phyloP scores from a whole-genome alignment of 2,113 vertebrate genomes.

The Laticauda colubrina region DNA sequence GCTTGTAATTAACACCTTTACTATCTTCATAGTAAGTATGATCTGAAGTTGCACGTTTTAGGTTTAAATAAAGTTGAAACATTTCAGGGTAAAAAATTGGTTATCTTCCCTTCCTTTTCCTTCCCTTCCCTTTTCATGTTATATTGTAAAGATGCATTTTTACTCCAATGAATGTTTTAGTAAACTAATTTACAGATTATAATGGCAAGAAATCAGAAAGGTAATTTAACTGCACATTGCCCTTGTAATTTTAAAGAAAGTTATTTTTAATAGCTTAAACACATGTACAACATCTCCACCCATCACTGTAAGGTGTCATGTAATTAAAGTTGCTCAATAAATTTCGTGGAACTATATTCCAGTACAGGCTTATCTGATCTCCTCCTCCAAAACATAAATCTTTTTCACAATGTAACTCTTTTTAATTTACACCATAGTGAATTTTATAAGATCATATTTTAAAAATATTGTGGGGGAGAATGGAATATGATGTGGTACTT shows the following conservation, averaged over 20 bases:
- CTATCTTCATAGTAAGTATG: background rate
- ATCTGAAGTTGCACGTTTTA: slow-evolving; percentile 3
- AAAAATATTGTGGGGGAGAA: background rate
- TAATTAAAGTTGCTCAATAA: background rate
- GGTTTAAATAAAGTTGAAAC: background rate
- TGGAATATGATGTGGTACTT: no score
- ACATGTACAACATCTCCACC: background rate
- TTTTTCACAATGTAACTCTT: background rate
- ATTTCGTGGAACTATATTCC: background rate
- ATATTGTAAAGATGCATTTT: background rate
- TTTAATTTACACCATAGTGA: background rate
- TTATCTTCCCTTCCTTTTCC: background rate
- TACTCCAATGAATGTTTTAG: background rate
- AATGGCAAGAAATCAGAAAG: background rate
- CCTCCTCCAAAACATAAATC: background rate
- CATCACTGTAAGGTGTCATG: background rate
- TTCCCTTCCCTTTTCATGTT: background rate
- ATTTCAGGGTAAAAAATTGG: background rate
- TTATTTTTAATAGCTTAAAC: background rate
- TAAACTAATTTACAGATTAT: background rate
- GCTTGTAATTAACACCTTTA: slow-evolving; percentile 13
- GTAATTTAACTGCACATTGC: background rate
- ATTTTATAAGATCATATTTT: background rate
- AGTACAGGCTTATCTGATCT: no score
- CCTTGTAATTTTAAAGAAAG: background rate